Evolutionary conservation across 2,888 invertebrate genomes (phyloP).

Genomic region (Ypsolopha sequella): DNA sequence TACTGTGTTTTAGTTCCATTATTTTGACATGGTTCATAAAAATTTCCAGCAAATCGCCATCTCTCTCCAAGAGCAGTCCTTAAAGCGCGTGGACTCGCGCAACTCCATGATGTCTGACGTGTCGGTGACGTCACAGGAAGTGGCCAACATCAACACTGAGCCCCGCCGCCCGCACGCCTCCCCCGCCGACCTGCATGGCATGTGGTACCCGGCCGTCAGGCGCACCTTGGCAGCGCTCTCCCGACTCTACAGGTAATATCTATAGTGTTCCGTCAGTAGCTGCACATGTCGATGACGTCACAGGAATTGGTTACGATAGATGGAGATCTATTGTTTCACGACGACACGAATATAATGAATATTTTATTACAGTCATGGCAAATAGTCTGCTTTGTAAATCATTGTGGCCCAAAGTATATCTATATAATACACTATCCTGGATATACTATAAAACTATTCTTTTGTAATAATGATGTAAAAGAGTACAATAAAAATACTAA

Average conservation of each 20-base stretch:
- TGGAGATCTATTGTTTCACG: too few species aligned
- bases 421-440: too few species aligned
- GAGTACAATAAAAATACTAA: too few species aligned
- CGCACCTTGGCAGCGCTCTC: conserved; percentile 95
- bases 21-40: too few species aligned
- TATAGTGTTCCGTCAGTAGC: background rate
- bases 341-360: too few species aligned
- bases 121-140: conserved; percentile 79
- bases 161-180: conserved; percentile 70
- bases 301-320: conserved; percentile 85
- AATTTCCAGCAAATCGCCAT: conserved; percentile 72
- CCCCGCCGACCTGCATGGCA: conserved; percentile 97
- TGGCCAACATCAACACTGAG: conserved; percentile 72
- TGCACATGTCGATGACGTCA: conserved; percentile 75
- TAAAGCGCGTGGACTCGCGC: conserved; percentile 75
- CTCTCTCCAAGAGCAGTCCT: conserved; percentile 68
- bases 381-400: too few species aligned
- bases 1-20: too few species aligned
- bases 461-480: too few species aligned
- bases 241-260: conserved; percentile 73
- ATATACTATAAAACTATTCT: too few species aligned
- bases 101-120: conserved; percentile 76
- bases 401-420: too few species aligned
- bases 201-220: conserved; percentile 99
- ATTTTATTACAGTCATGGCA: too few species aligned